Conservation (phyloP, 2,888 invertebrate genomes). For the Cheilosia vulpina region DNA sequence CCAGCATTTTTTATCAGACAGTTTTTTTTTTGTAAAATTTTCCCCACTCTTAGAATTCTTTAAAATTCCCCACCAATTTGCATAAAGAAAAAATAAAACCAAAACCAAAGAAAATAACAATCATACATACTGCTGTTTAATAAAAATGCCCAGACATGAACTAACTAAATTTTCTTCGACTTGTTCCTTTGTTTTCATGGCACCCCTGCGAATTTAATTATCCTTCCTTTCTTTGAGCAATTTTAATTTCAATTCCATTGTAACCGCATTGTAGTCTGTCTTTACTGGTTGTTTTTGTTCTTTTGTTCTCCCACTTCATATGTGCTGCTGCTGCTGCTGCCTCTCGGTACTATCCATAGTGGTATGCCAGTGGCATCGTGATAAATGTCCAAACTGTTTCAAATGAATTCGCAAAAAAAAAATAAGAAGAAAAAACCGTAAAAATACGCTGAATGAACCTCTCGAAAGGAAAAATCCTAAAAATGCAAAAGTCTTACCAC, state of each 20-base stretch:
- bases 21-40: too few species aligned
- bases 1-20: too few species aligned
- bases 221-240: constrained; percentile 43
- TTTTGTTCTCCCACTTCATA: constrained; percentile 25
- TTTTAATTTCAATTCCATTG: constrained; percentile 72
- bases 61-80: too few species aligned
- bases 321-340: constrained; percentile 32
- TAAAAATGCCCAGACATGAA: not conserved
- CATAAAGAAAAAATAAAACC: not conserved
- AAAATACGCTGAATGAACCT: not conserved
- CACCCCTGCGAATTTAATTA: constrained; percentile 56
- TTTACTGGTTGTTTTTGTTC: constrained; percentile 9
- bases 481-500: constrained; percentile 45
- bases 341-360: constrained; percentile 17
- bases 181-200: not conserved
- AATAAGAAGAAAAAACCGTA: not conserved
- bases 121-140: not conserved
- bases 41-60: too few species aligned
- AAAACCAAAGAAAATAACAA: not conserved
- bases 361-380: constrained; percentile 61
- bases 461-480: constrained; percentile 35
- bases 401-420: constrained; percentile 38
- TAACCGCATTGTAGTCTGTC: constrained; percentile 62
- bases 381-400: constrained; percentile 59
- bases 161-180: constrained; percentile 42